Evolutionary conservation across 2,888 invertebrate genomes (phyloP).

Genomic region (Apodemia duryi): DNA sequence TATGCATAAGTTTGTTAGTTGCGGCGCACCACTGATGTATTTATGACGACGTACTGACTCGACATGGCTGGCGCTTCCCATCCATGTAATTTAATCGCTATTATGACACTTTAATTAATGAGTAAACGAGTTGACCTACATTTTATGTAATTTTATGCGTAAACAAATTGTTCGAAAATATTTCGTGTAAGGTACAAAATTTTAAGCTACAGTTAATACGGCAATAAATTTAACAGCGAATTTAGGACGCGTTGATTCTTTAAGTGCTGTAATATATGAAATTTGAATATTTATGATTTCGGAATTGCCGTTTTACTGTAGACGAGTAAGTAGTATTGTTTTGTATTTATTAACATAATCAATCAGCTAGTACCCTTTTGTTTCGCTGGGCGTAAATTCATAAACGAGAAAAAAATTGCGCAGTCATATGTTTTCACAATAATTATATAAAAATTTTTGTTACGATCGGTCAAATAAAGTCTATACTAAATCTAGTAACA

Average conservation of each 20-base stretch:
- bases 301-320: not conserved
- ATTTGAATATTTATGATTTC: slow-evolving; percentile 2
- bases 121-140: slow-evolving; percentile 42
- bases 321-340: no score
- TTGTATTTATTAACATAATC: no score
- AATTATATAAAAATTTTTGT: no score
- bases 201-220: slow-evolving; percentile 13
- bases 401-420: no score
- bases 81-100: slow-evolving; percentile 60
- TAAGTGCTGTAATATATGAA: not conserved
- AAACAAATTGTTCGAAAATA: slow-evolving; percentile 28
- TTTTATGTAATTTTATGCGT: slow-evolving; percentile 36
- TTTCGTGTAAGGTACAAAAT: slow-evolving; percentile 2
- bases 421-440: no score
- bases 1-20: slow-evolving; percentile 34
- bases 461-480: no score
- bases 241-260: slow-evolving; percentile 8
- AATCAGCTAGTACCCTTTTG: no score
- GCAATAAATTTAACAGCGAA: slow-evolving; percentile 2
- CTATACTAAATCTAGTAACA: no score
- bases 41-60: slow-evolving; percentile 47
- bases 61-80: slow-evolving; percentile 48
- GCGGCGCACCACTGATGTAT: slow-evolving; percentile 59
- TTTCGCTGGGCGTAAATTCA: no score
- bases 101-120: slow-evolving; percentile 59